These are phyloP conservation scores for Belgica antarctica DNA, from an alignment of 2,888 invertebrate genomes.

Conservation along the genomic window DNA sequence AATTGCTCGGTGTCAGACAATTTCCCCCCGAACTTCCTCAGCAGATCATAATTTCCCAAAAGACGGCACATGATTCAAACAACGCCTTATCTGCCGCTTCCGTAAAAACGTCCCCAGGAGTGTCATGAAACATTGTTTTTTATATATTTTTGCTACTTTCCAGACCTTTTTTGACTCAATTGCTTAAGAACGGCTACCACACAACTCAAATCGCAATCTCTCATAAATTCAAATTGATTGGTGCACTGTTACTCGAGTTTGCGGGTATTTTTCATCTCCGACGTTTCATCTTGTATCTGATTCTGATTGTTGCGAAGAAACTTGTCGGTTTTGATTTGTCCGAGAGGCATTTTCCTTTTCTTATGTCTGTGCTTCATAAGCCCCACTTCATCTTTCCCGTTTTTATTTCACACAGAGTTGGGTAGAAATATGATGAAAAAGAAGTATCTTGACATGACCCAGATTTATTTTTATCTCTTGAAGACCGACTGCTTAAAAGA, in stretches of 20 bases:
- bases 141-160: too few species aligned
- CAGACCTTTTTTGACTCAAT: too few species aligned
- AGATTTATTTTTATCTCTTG: slow-evolving; percentile 11
- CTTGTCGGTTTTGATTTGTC: neutral
- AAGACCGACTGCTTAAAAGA: too few species aligned
- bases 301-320: neutral
- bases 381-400: neutral
- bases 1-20: neutral
- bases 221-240: slow-evolving; percentile 19
- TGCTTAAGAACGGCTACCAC: too few species aligned
- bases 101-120: slow-evolving; percentile 2
- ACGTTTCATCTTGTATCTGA: neutral
- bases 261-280: neutral
- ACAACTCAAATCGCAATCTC: neutral
- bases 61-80: neutral
- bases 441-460: neutral
- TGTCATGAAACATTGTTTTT: neutral
- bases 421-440: too few species aligned
- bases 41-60: neutral
- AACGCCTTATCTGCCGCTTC: neutral
- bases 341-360: neutral
- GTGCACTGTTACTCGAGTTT: neutral
- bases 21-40: neutral
- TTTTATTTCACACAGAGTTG: slow-evolving; percentile 1
- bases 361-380: neutral